Evolutionary conservation across 2,888 invertebrate genomes (phyloP).

Genomic region (Lithosia quadra): DNA sequence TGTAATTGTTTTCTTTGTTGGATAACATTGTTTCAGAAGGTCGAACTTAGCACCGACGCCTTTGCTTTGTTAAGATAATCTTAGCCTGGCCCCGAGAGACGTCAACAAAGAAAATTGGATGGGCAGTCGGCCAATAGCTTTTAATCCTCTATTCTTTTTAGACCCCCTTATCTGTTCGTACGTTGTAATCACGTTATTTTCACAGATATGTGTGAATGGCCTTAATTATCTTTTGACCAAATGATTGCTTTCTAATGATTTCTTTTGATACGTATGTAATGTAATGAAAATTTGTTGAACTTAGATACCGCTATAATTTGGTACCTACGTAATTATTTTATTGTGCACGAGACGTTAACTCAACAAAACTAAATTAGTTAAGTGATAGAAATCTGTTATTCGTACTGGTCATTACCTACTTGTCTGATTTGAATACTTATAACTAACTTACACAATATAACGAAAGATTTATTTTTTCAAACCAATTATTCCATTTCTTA

Average conservation of each 20-base stretch:
- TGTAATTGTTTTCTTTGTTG: constrained; percentile 68
- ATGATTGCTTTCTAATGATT: constrained; percentile 33
- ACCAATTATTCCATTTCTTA: no score
- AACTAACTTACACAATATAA: no score
- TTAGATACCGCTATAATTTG: constrained; percentile 6
- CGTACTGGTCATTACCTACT: no score
- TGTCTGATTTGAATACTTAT: no score
- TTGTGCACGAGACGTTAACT: no score
- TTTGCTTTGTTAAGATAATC: constrained; percentile 85
- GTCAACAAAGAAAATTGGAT: constrained; percentile 87
- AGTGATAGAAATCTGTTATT: no score
- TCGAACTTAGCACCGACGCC: constrained; percentile 65
- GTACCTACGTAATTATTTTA: not conserved
- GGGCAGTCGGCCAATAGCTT: constrained; percentile 85
- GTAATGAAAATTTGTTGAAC: constrained; percentile 4
- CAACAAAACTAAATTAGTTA: no score
- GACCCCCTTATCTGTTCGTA: constrained; percentile 79
- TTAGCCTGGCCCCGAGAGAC: constrained; percentile 78
- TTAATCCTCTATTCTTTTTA: constrained; percentile 83
- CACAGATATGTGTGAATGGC: constrained; percentile 57
- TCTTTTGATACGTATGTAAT: constrained; percentile 26
- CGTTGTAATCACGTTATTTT: constrained; percentile 76
- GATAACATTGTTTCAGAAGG: constrained; percentile 66
- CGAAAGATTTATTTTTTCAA: no score
- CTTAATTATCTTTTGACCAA: constrained; percentile 50